Evolutionary conservation across 1,140 invertebrate species (phyloP).

Genomic region (Aphis gossypii): DNA sequence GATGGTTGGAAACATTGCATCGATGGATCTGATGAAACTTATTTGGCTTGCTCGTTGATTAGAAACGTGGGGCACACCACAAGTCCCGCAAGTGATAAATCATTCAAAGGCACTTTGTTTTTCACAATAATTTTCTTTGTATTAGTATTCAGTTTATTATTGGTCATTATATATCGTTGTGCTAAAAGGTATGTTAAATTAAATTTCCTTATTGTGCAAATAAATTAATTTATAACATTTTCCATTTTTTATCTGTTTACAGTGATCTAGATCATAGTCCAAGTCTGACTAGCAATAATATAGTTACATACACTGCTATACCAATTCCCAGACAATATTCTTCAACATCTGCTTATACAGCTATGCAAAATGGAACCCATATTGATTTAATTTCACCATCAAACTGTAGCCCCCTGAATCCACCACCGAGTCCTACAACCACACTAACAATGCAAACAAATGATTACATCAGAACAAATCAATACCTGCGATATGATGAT

Average conservation of each 20-base stretch:
- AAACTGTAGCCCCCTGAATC: conserved; percentile 80
- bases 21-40: conserved; percentile 76
- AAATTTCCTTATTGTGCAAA: neutral
- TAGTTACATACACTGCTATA: conserved; percentile 68
- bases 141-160: conserved; percentile 5
- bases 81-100: neutral
- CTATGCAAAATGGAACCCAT: conserved; percentile 27
- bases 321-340: conserved; percentile 80
- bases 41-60: conserved; percentile 55
- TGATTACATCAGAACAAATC: conserved; percentile 63
- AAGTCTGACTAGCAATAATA: neutral
- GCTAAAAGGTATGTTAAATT: neutral
- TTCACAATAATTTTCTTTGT: conserved; percentile 42
- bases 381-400: neutral
- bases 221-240: neutral
- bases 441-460: conserved; percentile 63
- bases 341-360: conserved; percentile 71
- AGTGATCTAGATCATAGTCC: conserved; percentile 10
- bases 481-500: conserved; percentile 67
- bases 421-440: conserved; percentile 87
- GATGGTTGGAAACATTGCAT: conserved; percentile 74
- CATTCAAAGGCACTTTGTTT: conserved; percentile 59
- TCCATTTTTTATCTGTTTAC: neutral
- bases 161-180: conserved; percentile 4
- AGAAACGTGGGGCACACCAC: neutral